Base-by-base conservation (phyloP, 30 jellyfish, hydroid and myxozoan genomes). In the Rhopilema esculentum region DNA sequence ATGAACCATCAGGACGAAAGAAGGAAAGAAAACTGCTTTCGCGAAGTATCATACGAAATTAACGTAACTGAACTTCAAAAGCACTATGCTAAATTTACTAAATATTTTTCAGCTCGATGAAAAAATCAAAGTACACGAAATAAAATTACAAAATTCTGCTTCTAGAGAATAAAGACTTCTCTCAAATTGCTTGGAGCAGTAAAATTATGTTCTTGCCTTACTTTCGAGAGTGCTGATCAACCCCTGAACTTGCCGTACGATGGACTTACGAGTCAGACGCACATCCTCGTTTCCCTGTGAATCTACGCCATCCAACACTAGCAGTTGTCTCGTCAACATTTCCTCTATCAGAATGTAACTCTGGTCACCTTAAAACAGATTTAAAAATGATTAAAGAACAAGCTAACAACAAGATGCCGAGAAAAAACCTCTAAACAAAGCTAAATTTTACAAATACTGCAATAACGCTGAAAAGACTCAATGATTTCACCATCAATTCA, bases 241-340 rank as follows among this genome's bases (percentile, higher is more conserved):
- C 64, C 92, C 98, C 27, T 92, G 98, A 51, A 92, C 97, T 40
- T 92, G 97, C 32, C 85, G 82, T 30, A 92, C 97, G 19, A 92
- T 74, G 1, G 97, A 67, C 24, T 87, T 65, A 17, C 98, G 70
- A 17, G 95, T 29, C 28, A 75, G 27, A 19, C 98, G 86, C 23
- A 92, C 30, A 22, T 92, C 98, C 72, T 87, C 98, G 57, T 52
- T 76, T 8, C 89, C 90, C 50, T 83, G 91, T 0, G 98, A 89
- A 27, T 83, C 82, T 22, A 92, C 84, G 15, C 81, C 67, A 80
- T 92, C 98, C 75, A 92, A 76, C 17, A 90, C 65, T 20, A 92
- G 69, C 49, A 92, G 79, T 63, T 92, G 97, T 80, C 94, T 69
- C 16, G 97, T 87, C 82, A 92, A 84, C 98, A 92, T 92, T 29